Evolutionary conservation across 2,888 invertebrate genomes (phyloP), one percentile per base, ranked within the genome.

Genomic region (Temnothorax rugatulus): DNA sequence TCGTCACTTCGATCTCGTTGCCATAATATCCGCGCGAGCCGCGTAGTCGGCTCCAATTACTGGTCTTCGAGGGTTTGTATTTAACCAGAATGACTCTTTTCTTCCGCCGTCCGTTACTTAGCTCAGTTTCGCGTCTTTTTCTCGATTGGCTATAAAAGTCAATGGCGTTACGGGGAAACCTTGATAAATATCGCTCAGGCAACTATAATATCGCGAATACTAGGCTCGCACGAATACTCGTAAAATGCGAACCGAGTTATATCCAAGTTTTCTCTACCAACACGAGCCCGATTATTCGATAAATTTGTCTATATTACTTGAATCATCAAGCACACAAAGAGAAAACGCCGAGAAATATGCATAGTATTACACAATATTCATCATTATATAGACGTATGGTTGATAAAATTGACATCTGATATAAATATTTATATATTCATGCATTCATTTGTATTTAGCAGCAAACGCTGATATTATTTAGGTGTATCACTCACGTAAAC

Each of bases 41-140:
- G 81, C 69, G 76, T 84, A 86, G 71, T 86, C 75, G 38, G 29
- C 75, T 76, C 82, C 88, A 89, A 90, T 90, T 90, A 90, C 89
- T 88, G 87, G 83, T 84, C 85, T 85, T 82, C 86, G 83, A 86
- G 66, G 59, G 64, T 75, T 85, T 75, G 68, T 79, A 84, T 88
- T 89, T 85, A 90, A 85, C 83, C 50, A 59, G 83, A 77, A 82
- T 64, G 50, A 79, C 73, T 82, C 73, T 82, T 83, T 41, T 54
- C 25, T 34, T 25, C 25, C 74, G 21, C 38, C 50, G 8, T 52
- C 34, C 54, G 52, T 13, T 54, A 79, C 59, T 76, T 57, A 41
- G 47, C 13, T 25, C 71, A 54, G 64, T 64, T 85, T 85, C 47
- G 15, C 47, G 41, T 82, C 75, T 64, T 76, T 75, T 66, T 82